Evolutionary conservation across 1,140 invertebrate species (phyloP), one percentile per base, ranked within the genome.

Genomic region (Cydia fagiglandana): DNA sequence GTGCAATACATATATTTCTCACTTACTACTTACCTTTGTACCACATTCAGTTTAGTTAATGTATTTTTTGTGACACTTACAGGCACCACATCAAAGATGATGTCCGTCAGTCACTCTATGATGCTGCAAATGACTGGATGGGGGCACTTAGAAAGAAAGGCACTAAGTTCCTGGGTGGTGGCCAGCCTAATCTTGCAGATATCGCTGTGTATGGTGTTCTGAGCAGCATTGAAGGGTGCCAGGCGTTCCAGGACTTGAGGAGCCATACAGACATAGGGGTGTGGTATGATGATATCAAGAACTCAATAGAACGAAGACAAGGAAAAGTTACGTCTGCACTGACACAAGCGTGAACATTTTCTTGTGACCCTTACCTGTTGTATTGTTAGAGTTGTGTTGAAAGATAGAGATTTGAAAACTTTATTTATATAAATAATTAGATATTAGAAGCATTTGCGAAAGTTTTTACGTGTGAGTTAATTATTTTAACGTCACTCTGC

Each of bases 151-250:
- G 96, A 20, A 94, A 94, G 61, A 95, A 96, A 80, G 95, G 95
- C 4, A 94, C 94, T 0, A 93, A 93, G 50, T 99, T 99, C 86
- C 95, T 97, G 91, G 96, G 98, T 80, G 98, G 98, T 2, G 92
- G 95, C 13, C 89, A 95, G 82, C 99, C 99, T 12, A 97, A 99
- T 90, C 93, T 99, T 6, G 97, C 98, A 3, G 99, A 99, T 94
- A 93, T 99, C 66, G 95, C 98, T 6, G 96, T 99, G 0, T 99
- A 97, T 91, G 99, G 99, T 13, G 95, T 98, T 12, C 93, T 99
- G 3, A 97, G 95, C 82, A 98, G 98, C 84, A 99, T 99, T 86
- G 98, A 99, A 93, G 99, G 99, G 0, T 99, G 98, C 86, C 82
- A 94, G 73, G 98, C 99, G 4, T 99, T 99, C 88, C 92, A 96